Base-by-base conservation (phyloP, 2,888 invertebrate genomes). In the Vannuccia rotundouncinata region DNA sequence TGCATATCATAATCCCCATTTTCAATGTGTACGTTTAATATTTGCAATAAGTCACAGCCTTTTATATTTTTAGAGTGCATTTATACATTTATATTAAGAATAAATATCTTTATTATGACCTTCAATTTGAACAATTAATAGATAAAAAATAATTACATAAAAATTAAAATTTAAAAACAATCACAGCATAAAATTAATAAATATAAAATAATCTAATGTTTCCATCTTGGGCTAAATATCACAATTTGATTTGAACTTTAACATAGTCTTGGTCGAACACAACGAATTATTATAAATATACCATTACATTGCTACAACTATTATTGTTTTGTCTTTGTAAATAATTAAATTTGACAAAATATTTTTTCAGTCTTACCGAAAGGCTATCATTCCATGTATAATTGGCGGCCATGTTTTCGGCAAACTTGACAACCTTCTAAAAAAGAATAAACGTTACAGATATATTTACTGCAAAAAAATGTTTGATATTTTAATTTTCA, bases 361-460 rank as follows among this genome's bases (percentile, higher is more conserved):
- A n/a, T n/a, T n/a, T n/a, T n/a, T 10, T 59, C 31, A 13, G 74
- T 79, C 79, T 82, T 82, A 85, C 85, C 83, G 83, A 82, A 29
- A 86, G 82, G 22, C 83, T 82, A 66, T 82, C 78, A 78, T 85
- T 83, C 84, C 85, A 85, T 2, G 81, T 80, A 82, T 86, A 84
- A 22, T 82, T 81, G 59, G 83, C 82, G 1, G 85, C 85, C n/a
- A 84, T 83, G 59, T 82, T 79, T 82, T 87, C 87, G 28, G 87
- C 87, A 31, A 80, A 83, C 25, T 79, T 77, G 2, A 86, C 86
- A 29, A 84, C 83, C 17, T 45, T 45, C 45, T 45, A 45, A 17
- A 45, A 45, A 45, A 45, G 5, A 45, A 13, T 45, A 45, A n/a
- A n/a, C n/a, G n/a, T n/a, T n/a, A n/a, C n/a, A n/a, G n/a, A n/a